phyloP scores from a whole-genome alignment of 2,797 vertebrate genomes.

The Emydoidea blandingii region DNA sequence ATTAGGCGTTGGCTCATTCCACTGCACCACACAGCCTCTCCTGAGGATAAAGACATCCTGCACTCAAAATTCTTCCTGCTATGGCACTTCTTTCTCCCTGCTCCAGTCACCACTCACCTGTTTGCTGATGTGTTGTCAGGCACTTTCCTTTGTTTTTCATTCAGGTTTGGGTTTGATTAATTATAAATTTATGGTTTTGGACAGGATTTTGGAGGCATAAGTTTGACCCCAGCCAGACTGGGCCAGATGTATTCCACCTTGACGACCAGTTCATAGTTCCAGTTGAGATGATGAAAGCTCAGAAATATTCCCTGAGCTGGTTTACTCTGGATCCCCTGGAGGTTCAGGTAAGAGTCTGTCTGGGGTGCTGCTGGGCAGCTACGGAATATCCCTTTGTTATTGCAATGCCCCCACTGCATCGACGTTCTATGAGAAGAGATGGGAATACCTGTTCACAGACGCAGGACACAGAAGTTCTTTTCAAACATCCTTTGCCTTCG shows the following conservation, averaged over 20 bases:
- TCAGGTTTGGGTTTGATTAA: neutral
- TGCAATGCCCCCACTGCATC: neutral
- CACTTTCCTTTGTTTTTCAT: neutral
- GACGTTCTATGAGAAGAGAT: neutral
- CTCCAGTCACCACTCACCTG: constrained; percentile 27
- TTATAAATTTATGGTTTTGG: constrained; percentile 1
- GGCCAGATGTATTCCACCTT: constrained; percentile 87
- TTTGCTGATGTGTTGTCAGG: neutral
- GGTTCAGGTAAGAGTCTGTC: constrained; percentile 83
- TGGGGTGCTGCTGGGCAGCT: neutral
- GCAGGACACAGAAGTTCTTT: neutral
- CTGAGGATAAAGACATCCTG: constrained; percentile 46
- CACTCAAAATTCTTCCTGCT: constrained; percentile 21
- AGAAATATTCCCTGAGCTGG: constrained; percentile 88
- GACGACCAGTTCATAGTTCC: constrained; percentile 84
- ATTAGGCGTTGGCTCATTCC: neutral
- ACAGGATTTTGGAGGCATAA: constrained; percentile 91
- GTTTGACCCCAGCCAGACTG: constrained; percentile 90
- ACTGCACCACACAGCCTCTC: constrained; percentile 28
- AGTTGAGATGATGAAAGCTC: constrained; percentile 94
- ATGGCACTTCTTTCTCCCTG: neutral
- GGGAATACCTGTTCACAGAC: neutral
- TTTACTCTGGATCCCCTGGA: constrained; percentile 86
- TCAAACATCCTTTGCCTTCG: neutral
- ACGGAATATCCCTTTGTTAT: neutral